Evolutionary conservation across 2,888 invertebrate species (phyloP).

Genomic region (Philereme transversata): DNA sequence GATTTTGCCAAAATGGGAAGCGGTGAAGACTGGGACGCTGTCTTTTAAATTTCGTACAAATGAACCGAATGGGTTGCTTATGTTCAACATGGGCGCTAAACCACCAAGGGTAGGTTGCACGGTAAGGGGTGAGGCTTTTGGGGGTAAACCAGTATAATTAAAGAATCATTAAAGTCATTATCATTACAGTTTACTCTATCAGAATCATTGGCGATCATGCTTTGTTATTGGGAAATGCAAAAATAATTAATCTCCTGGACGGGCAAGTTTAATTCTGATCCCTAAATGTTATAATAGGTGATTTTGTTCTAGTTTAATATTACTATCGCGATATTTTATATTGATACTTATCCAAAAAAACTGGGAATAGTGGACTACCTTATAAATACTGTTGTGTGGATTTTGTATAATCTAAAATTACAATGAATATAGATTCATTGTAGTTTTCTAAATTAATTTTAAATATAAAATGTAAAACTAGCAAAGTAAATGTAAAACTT

Average conservation of each 20-base stretch:
- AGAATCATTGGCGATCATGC: slow-evolving; percentile 33
- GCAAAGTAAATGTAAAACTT: too few species aligned
- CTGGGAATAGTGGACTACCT: too few species aligned
- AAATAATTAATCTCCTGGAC: not conserved
- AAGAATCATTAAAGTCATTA: slow-evolving; percentile 44
- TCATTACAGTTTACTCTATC: slow-evolving; percentile 22
- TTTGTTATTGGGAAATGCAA: slow-evolving; percentile 37
- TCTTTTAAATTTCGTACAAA: slow-evolving; percentile 97
- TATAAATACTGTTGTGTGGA: too few species aligned
- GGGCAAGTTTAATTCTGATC: too few species aligned
- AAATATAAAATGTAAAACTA: too few species aligned
- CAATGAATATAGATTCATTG: too few species aligned
- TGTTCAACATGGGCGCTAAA: slow-evolving; percentile 94
- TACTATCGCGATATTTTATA: too few species aligned
- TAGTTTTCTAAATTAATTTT: too few species aligned
- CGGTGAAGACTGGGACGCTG: slow-evolving; percentile 93
- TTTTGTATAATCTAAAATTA: too few species aligned
- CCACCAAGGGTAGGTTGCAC: slow-evolving; percentile 89
- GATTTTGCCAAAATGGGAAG: slow-evolving; percentile 96
- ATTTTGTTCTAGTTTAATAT: too few species aligned
- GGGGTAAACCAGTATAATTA: slow-evolving; percentile 58
- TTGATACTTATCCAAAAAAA: too few species aligned
- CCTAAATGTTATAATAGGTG: too few species aligned
- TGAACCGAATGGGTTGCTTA: slow-evolving; percentile 96
- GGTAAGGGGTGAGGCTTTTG: slow-evolving; percentile 85